These are phyloP conservation scores for Nasonia longicornis DNA, from an alignment of 1,140 invertebrate species.

Conservation along the genomic window DNA sequence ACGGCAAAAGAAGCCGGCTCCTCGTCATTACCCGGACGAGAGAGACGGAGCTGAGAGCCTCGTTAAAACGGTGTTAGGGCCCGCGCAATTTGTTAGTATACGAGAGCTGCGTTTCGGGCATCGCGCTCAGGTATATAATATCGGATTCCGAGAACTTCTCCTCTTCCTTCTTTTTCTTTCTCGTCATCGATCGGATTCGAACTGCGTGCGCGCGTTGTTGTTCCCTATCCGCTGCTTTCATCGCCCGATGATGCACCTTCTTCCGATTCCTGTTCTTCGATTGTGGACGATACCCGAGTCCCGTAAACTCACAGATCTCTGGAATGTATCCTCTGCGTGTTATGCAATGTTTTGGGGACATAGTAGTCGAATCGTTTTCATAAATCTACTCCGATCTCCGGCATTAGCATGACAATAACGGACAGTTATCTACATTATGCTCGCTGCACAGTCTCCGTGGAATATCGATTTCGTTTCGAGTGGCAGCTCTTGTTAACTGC, in stretches of 20 bases:
- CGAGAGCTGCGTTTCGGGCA: constrained; percentile 16
- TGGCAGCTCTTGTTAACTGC: not conserved
- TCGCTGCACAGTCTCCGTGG: no score
- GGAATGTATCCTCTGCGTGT: not conserved
- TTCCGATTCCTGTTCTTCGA: constrained; percentile 4
- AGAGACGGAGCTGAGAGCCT: constrained; percentile 21
- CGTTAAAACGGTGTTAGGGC: constrained; percentile 44
- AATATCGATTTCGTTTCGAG: not conserved
- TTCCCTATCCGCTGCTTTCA: not conserved
- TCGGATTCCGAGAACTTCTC: constrained; percentile 28
- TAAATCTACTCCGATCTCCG: no score
- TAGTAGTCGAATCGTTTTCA: not conserved
- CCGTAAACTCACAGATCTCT: not conserved
- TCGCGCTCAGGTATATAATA: constrained; percentile 37
- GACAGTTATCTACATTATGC: no score
- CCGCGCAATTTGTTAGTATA: constrained; percentile 58
- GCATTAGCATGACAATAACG: no score
- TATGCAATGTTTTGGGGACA: not conserved
- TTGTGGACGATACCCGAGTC: not conserved
- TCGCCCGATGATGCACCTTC: not conserved
- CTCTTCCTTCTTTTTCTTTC: constrained; percentile 25
- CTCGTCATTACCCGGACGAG: constrained; percentile 34
- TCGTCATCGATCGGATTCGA: constrained; percentile 11
- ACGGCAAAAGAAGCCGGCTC: not conserved
- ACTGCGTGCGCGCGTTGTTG: not conserved